These are phyloP conservation scores for Tipula helvola DNA, from an alignment of 2,888 invertebrate species.

Conservation along the genomic window DNA sequence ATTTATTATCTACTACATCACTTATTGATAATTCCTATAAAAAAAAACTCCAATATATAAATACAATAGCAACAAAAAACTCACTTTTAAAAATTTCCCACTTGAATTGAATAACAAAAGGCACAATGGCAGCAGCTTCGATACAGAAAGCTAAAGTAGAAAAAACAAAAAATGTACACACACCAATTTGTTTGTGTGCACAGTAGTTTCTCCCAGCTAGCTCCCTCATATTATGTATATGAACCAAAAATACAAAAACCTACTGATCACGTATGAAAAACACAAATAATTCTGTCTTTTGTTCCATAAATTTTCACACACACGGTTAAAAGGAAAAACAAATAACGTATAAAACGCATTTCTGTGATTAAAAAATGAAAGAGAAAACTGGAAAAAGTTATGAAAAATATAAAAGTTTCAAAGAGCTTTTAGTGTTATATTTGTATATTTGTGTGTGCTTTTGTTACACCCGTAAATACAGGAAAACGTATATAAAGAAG, in stretches of 20 bases:
- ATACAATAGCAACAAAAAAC: not conserved
- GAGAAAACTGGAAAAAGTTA: not conserved
- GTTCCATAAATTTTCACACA: not conserved
- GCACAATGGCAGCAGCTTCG: not conserved
- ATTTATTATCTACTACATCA: not conserved
- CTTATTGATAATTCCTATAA: not conserved
- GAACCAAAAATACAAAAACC: not conserved
- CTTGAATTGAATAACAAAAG: not conserved
- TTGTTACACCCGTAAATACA: not conserved
- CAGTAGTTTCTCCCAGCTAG: not conserved
- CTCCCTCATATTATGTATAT: not conserved
- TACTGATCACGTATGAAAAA: not conserved
- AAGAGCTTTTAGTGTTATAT: not conserved
- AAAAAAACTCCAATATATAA: not conserved
- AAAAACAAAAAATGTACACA: not conserved
- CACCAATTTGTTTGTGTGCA: not conserved
- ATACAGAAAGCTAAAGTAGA: not conserved
- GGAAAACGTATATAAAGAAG: not conserved
- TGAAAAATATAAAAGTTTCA: not conserved
- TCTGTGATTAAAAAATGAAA: not conserved
- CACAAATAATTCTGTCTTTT: not conserved
- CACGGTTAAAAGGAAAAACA: not conserved
- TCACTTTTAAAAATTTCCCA: not conserved
- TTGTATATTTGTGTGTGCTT: not conserved
- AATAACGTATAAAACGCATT: not conserved